Percentiles rank a stretch among this genome's conserved stretches.
Conservation (phyloP, 2,888 invertebrate species). For the Agrochola lychnidis region DNA sequence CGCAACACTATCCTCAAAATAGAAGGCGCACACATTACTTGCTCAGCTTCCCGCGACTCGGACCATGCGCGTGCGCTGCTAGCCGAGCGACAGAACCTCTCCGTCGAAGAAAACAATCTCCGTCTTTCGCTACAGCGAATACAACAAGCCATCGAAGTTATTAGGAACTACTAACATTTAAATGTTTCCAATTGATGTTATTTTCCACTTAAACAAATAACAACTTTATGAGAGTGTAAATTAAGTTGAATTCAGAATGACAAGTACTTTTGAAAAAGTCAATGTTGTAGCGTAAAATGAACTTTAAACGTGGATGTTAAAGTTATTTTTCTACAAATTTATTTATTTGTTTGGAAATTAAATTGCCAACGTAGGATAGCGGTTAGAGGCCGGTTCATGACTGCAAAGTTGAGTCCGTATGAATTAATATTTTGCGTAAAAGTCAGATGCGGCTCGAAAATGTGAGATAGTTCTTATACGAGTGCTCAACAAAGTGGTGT, state of each 20-base stretch:
- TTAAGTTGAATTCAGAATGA: background rate
- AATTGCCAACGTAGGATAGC: background rate
- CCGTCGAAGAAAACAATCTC: conserved; percentile 77
- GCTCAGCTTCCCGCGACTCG: conserved; percentile 83
- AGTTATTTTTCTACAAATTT: too few relatives aligned
- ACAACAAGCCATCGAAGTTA: conserved; percentile 73
- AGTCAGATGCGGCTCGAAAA: background rate
- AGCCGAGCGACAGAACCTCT: conserved; percentile 80
- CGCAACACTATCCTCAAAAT: conserved; percentile 87
- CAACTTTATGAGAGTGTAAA: background rate
- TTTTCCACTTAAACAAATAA: background rate
- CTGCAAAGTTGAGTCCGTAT: background rate
- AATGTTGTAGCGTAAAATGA: background rate
- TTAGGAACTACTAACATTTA: conserved; percentile 64
- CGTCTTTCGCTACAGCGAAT: conserved; percentile 75
- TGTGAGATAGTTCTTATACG: background rate
- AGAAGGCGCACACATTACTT: conserved; percentile 86
- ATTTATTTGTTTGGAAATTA: background rate
- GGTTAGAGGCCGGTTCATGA: too few relatives aligned
- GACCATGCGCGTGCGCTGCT: conserved; percentile 82
- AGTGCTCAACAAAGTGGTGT: background rate
- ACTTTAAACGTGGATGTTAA: background rate
- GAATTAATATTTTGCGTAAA: background rate
- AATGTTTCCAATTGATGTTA: background rate
- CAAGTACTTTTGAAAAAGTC: background rate